Evolutionary conservation across 2,113 vertebrate genomes (phyloP), one percentile per base, ranked within the genome.

Genomic region (Phylloscopus whistleri): DNA sequence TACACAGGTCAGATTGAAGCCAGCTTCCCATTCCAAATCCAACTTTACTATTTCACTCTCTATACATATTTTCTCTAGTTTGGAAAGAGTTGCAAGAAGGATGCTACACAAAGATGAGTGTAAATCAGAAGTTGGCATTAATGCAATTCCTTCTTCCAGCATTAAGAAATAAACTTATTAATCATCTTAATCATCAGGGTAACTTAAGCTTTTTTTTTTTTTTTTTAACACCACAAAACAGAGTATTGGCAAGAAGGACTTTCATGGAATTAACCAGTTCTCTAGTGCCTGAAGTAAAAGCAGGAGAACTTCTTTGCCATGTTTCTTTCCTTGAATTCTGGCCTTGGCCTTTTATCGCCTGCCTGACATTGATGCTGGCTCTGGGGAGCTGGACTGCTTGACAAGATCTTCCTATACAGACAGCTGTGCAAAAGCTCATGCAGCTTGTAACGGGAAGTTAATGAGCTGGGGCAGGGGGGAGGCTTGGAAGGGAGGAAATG

Each of bases 251-350:
- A 95, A 87, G n/a, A 70, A 87, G 63, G n/a, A 81, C 79, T 95
- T 92, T 85, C 73, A 89, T 37, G 23, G 62, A 90, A 87, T 93
- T 86, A 86, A 84, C 64, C 41, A 64, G 79, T 53, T 92, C 60
- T n/a, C 31, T 60, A 60, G n/a, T 26, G 39, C 26, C 39, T 81
- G 28, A n/a, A 93, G 49, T 53, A 18, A 89, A 86, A 84, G 53
- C 68, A 84, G 67, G 8, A 90, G 52, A 88, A 75, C 55, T 81
- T 84, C 43, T 75, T 74, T 90, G 80, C 79, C 53, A 28, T 49
- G 16, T 11, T 87, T 37, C 80, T 82, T 75, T 84, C 83, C 69
- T 53, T 93, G 31, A 94, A 73, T 90, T 92, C 69, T 72, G 48
- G 64, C 31, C 44, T 85, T 70, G 7, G 64, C 56, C 46, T 93